Evolutionary conservation across 1,140 invertebrate species (phyloP).

Genomic region (Pachypsylla venusta): DNA sequence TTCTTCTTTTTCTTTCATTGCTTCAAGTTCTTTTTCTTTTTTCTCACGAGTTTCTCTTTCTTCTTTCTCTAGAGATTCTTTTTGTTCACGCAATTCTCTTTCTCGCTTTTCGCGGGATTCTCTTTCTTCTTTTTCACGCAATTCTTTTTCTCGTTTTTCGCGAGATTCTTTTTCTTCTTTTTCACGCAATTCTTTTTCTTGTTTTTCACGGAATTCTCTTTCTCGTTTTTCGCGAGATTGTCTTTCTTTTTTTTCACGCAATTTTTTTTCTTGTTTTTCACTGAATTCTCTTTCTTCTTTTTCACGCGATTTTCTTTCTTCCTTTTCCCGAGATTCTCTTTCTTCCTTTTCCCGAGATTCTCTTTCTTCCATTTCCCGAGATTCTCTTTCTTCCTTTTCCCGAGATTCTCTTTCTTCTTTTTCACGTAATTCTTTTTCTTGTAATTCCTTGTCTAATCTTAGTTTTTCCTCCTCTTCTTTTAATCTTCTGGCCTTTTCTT

Average conservation of each 20-base stretch:
- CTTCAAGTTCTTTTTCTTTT: neutral
- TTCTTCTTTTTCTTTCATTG: neutral
- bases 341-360: neutral
- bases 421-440: neutral
- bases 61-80: neutral
- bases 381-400: neutral
- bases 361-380: neutral
- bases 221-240: neutral
- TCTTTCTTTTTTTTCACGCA: neutral
- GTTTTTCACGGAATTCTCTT: neutral
- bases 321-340: neutral
- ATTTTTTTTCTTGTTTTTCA: neutral
- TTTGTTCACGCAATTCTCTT: constrained; percentile 3
- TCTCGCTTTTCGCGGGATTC: neutral
- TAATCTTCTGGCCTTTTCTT: neutral
- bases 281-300: constrained; percentile 4
- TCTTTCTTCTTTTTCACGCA: neutral
- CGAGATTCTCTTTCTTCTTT: neutral
- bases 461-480: neutral
- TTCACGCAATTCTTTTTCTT: neutral
- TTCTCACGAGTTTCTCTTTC: no score
- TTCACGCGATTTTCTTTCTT: neutral
- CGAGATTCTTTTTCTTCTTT: neutral
- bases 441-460: neutral
- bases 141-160: constrained; percentile 1